Evolutionary conservation across 2,113 vertebrate species (phyloP).

Genomic region (Dicerorhinus sumatrensis): DNA sequence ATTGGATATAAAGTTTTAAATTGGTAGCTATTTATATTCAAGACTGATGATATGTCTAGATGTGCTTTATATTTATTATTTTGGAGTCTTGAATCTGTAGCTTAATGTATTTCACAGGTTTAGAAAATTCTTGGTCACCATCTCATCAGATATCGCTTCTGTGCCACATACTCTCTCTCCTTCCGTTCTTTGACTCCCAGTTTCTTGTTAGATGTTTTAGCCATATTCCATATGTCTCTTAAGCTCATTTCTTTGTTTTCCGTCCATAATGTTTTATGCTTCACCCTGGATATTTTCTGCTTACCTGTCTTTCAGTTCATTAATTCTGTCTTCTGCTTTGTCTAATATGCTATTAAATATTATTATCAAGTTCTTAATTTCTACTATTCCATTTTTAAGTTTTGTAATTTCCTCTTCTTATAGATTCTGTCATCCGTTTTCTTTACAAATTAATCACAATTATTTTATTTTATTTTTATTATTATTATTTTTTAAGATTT

Average conservation of each 20-base stretch:
- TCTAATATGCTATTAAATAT: background rate
- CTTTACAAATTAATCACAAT: background rate
- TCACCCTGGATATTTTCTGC: background rate
- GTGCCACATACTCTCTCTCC: background rate
- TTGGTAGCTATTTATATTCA: background rate
- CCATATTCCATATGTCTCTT: background rate
- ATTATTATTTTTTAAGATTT: no score
- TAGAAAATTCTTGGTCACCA: background rate
- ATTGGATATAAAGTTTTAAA: background rate
- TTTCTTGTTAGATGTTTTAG: background rate
- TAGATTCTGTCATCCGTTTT: background rate
- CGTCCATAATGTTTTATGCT: background rate
- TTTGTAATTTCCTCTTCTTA: background rate
- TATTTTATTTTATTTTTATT: background rate
- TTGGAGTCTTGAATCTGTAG: background rate
- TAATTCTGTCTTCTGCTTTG: background rate
- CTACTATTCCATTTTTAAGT: background rate
- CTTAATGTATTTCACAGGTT: background rate
- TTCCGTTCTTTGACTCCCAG: background rate
- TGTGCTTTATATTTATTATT: background rate
- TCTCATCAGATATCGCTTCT: background rate
- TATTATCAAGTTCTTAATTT: background rate
- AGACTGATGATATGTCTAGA: background rate
- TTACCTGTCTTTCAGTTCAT: background rate
- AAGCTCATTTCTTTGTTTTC: background rate